phyloP scores from a whole-genome alignment of 2,113 vertebrate species.

The Perca schrenkii region DNA sequence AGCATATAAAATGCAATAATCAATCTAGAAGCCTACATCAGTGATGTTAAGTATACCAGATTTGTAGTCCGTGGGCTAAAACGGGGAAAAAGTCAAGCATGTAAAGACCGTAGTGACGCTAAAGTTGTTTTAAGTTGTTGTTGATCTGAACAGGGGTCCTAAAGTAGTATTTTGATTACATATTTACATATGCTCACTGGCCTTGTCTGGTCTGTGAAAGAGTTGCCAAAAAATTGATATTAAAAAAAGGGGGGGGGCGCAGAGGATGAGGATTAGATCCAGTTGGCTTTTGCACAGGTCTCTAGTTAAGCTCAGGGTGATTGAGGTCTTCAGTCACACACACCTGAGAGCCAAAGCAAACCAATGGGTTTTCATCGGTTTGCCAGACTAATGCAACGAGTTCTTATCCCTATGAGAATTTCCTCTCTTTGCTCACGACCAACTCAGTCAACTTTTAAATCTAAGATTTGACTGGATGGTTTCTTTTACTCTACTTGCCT shows the following conservation, averaged over 20 bases:
- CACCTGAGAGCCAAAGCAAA: conserved; percentile 24
- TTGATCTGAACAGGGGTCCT: conserved; percentile 25
- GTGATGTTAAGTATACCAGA: conserved; percentile 32
- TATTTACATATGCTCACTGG: conserved; percentile 19
- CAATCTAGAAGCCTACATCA: conserved; percentile 49
- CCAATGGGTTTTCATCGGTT: conserved; percentile 2
- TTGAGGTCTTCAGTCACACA: conserved; percentile 25
- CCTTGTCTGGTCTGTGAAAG: conserved; percentile 22
- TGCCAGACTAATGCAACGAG: conserved; percentile 33
- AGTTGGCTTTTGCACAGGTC: conserved; percentile 28
- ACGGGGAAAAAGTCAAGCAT: conserved; percentile 7
- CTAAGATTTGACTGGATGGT: conserved; percentile 15
- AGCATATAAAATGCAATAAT: conserved; percentile 44
- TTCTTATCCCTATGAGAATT: background rate
- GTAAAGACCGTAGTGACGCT: conserved; percentile 5
- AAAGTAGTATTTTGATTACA: conserved; percentile 41
- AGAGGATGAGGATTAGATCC: conserved; percentile 24
- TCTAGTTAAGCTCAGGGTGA: conserved; percentile 30
- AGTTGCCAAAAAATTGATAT: background rate
- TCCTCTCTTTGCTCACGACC: conserved; percentile 22
- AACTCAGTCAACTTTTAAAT: conserved; percentile 29
- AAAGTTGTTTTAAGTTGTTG: conserved; percentile 14
- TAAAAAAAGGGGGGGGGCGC: too few species aligned
- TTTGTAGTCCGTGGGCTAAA: conserved; percentile 32
- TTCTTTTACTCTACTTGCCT: conserved; percentile 18